Conservation (phyloP, 2,888 invertebrate species). For the Drosophila ezoana region DNA sequence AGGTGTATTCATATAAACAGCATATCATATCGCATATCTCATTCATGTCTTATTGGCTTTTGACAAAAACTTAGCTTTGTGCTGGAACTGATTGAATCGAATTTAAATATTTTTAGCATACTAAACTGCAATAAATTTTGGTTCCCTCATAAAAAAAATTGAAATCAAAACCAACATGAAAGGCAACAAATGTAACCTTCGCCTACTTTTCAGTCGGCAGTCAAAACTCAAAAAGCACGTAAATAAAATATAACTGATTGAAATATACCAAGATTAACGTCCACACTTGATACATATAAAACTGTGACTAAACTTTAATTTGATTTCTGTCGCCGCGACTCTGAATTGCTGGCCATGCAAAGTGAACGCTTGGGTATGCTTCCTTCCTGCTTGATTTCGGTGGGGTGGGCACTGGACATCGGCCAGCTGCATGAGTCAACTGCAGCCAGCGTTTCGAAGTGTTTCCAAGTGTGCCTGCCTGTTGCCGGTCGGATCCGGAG, state of each 20-base stretch:
- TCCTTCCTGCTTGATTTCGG: constrained; percentile 46
- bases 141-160: constrained; percentile 18
- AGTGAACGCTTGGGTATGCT: constrained; percentile 41
- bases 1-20: not conserved
- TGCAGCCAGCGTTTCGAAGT: constrained; percentile 15
- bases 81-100: not conserved
- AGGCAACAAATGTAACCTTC: constrained; percentile 38
- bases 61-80: too few relatives aligned
- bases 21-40: not conserved
- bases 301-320: constrained; percentile 36
- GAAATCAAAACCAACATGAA: constrained; percentile 7
- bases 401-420: constrained; percentile 14
- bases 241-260: constrained; percentile 27
- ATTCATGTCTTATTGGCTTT: not conserved
- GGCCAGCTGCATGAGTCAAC: constrained; percentile 22
- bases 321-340: constrained; percentile 29
- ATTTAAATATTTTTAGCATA: not conserved
- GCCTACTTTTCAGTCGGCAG: constrained; percentile 46
- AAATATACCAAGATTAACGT: constrained; percentile 13
- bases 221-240: constrained; percentile 22
- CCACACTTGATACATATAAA: constrained; percentile 26
- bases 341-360: constrained; percentile 22
- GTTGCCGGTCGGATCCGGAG: constrained; percentile 17
- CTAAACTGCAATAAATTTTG: constrained; percentile 12
- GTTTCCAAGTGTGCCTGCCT: constrained; percentile 22